A percentile compares a stretch with the other conserved stretches of the same genome.
Conservation (phyloP, 2,888 invertebrate species). For the Limnephilus rhombicus region DNA sequence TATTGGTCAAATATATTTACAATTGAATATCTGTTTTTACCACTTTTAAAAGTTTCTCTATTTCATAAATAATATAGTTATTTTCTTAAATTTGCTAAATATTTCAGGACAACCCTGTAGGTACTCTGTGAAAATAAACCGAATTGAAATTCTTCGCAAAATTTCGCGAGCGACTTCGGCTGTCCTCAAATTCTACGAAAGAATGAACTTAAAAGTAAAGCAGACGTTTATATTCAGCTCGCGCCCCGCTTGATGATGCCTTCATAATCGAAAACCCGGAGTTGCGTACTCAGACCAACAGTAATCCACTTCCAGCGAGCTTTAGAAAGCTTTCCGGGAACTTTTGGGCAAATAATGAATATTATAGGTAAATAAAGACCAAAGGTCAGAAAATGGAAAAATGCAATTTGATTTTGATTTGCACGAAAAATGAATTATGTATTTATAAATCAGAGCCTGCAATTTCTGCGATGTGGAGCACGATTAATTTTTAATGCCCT, state of each 20-base stretch:
- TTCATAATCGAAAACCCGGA: slow-evolving; percentile 43
- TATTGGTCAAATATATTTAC: too few species aligned
- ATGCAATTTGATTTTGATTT: neutral
- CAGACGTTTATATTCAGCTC: slow-evolving; percentile 55
- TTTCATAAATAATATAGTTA: neutral
- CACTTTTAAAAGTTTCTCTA: neutral
- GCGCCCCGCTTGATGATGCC: slow-evolving; percentile 10
- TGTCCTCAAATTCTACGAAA: neutral
- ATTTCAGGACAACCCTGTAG: neutral
- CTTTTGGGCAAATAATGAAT: neutral
- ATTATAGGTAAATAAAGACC: neutral
- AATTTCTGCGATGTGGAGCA: neutral
- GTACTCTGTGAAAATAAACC: neutral
- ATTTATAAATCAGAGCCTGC: neutral
- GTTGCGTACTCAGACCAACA: neutral
- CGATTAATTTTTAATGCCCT: neutral
- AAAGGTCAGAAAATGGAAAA: neutral
- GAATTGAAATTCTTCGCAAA: neutral
- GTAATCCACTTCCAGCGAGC: slow-evolving; percentile 2
- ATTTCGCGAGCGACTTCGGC: neutral
- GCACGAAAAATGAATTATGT: neutral
- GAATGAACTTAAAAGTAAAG: slow-evolving; percentile 24
- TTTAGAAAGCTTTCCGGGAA: slow-evolving; percentile 2
- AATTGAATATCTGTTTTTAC: too few species aligned
- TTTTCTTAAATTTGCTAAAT: neutral